A percentile compares a stretch with the other conserved stretches of the same genome.
Conservation (phyloP, 1,140 invertebrate species). For the Ips typographus region DNA sequence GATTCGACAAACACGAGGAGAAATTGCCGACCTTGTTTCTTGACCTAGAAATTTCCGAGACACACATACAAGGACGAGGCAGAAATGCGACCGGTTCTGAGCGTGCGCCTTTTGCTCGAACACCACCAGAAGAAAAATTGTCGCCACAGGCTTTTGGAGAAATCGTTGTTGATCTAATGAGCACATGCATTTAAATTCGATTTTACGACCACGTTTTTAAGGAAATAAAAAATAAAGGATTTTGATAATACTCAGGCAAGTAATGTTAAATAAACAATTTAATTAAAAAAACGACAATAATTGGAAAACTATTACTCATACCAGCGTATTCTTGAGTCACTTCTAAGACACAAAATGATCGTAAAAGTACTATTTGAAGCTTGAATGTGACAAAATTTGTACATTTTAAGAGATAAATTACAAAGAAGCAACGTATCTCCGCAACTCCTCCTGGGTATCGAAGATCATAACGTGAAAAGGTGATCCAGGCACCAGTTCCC, state of each 20-base stretch:
- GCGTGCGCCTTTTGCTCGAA: constrained; percentile 34
- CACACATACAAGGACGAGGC: constrained; percentile 47
- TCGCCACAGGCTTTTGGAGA: constrained; percentile 15
- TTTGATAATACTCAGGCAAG: too few relatives aligned
- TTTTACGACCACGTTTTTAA: too few relatives aligned
- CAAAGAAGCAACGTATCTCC: constrained; percentile 60
- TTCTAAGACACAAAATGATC: too few relatives aligned
- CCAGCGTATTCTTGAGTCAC: too few relatives aligned
- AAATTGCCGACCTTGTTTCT: constrained; percentile 52
- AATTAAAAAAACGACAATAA: too few relatives aligned
- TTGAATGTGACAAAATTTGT: too few relatives aligned
- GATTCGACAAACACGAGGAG: constrained; percentile 42
- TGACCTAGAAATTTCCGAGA: constrained; percentile 51
- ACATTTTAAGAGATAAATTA: not conserved
- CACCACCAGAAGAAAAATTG: not conserved
- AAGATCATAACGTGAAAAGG: constrained; percentile 99
- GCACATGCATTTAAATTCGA: too few relatives aligned
- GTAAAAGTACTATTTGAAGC: too few relatives aligned
- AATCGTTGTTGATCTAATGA: not conserved
- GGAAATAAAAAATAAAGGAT: too few relatives aligned
- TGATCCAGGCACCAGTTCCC: constrained; percentile 93
- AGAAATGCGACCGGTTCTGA: constrained; percentile 44
- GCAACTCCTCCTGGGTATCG: constrained; percentile 95
- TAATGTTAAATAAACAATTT: too few relatives aligned
- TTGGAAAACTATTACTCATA: too few relatives aligned